A percentile compares a stretch with the other conserved stretches of the same genome.
Evolutionary conservation across 1,140 invertebrate genomes (phyloP).

Genomic region (Nebria ingens): DNA sequence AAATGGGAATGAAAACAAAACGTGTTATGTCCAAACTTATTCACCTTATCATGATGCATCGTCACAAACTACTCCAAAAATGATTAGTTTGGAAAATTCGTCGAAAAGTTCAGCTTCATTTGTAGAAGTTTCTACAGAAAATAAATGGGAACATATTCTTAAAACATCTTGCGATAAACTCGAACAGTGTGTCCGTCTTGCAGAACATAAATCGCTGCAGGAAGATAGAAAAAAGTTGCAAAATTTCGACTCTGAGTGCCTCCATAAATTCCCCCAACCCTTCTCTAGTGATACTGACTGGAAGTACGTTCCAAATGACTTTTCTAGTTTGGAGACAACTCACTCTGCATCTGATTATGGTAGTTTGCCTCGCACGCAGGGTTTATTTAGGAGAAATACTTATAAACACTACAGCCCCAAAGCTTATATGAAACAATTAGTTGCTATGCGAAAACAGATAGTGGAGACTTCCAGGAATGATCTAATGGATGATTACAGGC

Average conservation of each 20-base stretch:
- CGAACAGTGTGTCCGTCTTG: conserved; percentile 14
- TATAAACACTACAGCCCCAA: conserved; percentile 26
- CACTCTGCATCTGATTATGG: conserved; percentile 32
- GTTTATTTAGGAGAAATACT: conserved; percentile 13
- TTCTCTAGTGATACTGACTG: conserved; percentile 17
- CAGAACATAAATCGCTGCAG: conserved; percentile 18
- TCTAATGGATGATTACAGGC: conserved; percentile 2
- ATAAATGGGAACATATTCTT: conserved; percentile 27
- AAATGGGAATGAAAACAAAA: conserved; percentile 16
- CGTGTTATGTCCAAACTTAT: conserved; percentile 10
- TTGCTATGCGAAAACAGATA: conserved; percentile 28
- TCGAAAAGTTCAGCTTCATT: conserved; percentile 11
- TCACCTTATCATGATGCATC: conserved; percentile 13
- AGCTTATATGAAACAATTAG: conserved; percentile 29
- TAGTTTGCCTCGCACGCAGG: conserved; percentile 25
- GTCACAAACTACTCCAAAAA: conserved; percentile 18
- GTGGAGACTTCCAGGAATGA: conserved; percentile 28
- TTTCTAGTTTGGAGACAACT: conserved; percentile 29
- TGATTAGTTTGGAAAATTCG: conserved; percentile 7
- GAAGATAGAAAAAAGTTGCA: conserved; percentile 9
- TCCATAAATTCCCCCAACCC: conserved; percentile 16
- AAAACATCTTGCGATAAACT: conserved; percentile 28
- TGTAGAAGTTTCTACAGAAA: conserved; percentile 19
- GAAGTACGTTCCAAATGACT: conserved; percentile 18
- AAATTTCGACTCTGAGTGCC: neutral